phyloP scores from a whole-genome alignment of 1,140 invertebrate genomes.

The Callitettix versicolor region DNA sequence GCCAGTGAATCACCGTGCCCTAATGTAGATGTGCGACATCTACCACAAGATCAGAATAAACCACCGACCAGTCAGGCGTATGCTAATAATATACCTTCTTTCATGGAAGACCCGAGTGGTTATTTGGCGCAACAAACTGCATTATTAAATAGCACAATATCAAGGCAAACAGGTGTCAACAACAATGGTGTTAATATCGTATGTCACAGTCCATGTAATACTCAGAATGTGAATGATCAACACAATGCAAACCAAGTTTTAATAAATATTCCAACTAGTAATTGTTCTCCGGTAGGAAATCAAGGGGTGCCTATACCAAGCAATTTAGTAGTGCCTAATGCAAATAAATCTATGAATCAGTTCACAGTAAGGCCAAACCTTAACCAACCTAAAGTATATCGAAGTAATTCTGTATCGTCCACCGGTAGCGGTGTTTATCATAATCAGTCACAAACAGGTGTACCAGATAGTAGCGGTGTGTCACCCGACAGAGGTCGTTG shows the following conservation, averaged over 20 bases:
- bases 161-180: constrained; percentile 50
- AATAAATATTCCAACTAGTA: constrained; percentile 15
- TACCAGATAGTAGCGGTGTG: constrained; percentile 41
- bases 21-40: constrained; percentile 39
- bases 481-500: constrained; percentile 10
- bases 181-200: constrained; percentile 8
- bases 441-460: constrained; percentile 20
- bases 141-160: constrained; percentile 70
- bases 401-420: constrained; percentile 7
- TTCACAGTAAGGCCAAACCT: too few species aligned
- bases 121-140: constrained; percentile 80
- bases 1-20: constrained; percentile 34
- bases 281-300: constrained; percentile 14
- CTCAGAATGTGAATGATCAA: constrained; percentile 8
- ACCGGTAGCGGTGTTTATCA: neutral
- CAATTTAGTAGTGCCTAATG: constrained; percentile 27
- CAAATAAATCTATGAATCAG: too few species aligned
- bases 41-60: constrained; percentile 12
- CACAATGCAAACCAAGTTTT: neutral
- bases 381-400: constrained; percentile 7
- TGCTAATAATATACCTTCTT: constrained; percentile 43
- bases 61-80: constrained; percentile 14
- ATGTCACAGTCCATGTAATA: constrained; percentile 6
- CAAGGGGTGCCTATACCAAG: constrained; percentile 36
- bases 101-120: constrained; percentile 80